Evolutionary conservation across 2,888 invertebrate species (phyloP), one percentile per base, ranked within the genome.

Genomic region (Cheilosia soror): DNA sequence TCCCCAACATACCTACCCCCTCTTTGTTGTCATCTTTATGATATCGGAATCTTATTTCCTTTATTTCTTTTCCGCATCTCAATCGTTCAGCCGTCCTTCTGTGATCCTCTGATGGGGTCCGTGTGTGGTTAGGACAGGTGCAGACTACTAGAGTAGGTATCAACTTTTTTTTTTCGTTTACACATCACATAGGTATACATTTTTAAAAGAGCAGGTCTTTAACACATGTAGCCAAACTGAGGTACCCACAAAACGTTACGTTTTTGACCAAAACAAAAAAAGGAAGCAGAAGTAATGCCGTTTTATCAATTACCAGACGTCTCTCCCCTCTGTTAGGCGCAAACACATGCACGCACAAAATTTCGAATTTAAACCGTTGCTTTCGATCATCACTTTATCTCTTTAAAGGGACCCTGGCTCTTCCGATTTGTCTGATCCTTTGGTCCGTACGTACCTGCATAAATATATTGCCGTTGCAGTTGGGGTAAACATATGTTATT

Each of bases 91-190:
- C 81, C 85, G 81, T 77, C 80, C 81, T 85, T 85, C 66, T 81
- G 66, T 81, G 81, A 85, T 77, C 85, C 80, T 85, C 81, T 77
- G 76, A 77, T 57, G 40, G 68, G 77, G 85, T 72, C 81, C 81
- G 81, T 85, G 71, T 85, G 84, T 75, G 85, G 85, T 85, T 85
- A 85, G 57, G 85, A 85, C 85, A 85, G 85, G 85, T 85, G 85
- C 85, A 76, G 47, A 47, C 57, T 71, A 57, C 71, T 57, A 72
- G 44, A 76, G 72, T 37, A 37, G 37, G 37, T 60, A 85, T 85
- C 29, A 71, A 42, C 31, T 62, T 65, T 37, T 44, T 13, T 25
- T 65, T 31, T 44, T 37, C 25, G 5, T 44, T n/a, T 62, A 20
- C 37, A 40, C 42, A 29, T 29, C 37, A 40, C 42, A 29, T 44